These are phyloP conservation scores for Drosophila niveifrons DNA, from an alignment of 2,888 invertebrate genomes.

Conservation along the genomic window DNA sequence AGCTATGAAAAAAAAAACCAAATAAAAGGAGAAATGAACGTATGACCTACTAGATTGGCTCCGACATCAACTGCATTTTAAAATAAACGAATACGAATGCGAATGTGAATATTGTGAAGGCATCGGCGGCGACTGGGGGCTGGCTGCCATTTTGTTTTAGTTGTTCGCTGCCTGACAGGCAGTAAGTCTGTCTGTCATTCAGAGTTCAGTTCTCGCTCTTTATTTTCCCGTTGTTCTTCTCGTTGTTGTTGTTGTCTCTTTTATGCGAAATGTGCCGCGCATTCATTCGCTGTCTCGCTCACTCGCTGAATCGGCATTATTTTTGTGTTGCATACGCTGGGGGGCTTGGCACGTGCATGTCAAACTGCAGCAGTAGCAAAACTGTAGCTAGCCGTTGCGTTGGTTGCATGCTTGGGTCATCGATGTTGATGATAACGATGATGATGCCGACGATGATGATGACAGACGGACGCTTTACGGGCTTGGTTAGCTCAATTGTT, in stretches of 20 bases:
- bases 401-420: slow-evolving; percentile 54
- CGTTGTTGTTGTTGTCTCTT: slow-evolving; percentile 33
- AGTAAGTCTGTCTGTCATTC: slow-evolving; percentile 46
- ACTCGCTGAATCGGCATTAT: slow-evolving; percentile 72
- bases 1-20: slow-evolving; percentile 13
- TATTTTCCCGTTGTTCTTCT: slow-evolving; percentile 14
- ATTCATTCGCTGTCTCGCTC: slow-evolving; percentile 36
- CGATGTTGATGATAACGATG: slow-evolving; percentile 40
- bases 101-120: slow-evolving; percentile 48
- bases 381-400: slow-evolving; percentile 19
- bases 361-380: slow-evolving; percentile 59
- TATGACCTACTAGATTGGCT: slow-evolving; percentile 51
- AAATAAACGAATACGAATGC: slow-evolving; percentile 54
- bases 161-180: slow-evolving; percentile 52
- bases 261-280: slow-evolving; percentile 51
- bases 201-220: slow-evolving; percentile 13
- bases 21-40: slow-evolving; percentile 12
- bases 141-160: slow-evolving; percentile 56
- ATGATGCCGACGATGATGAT: slow-evolving; percentile 40
- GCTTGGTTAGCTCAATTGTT: slow-evolving; percentile 57
- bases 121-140: slow-evolving; percentile 44
- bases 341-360: slow-evolving; percentile 60
- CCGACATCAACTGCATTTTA: slow-evolving; percentile 67
- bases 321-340: slow-evolving; percentile 71
- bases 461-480: slow-evolving; percentile 50